Base-by-base conservation (phyloP, 2,888 invertebrate genomes). In the Mellilla xanthometata region DNA sequence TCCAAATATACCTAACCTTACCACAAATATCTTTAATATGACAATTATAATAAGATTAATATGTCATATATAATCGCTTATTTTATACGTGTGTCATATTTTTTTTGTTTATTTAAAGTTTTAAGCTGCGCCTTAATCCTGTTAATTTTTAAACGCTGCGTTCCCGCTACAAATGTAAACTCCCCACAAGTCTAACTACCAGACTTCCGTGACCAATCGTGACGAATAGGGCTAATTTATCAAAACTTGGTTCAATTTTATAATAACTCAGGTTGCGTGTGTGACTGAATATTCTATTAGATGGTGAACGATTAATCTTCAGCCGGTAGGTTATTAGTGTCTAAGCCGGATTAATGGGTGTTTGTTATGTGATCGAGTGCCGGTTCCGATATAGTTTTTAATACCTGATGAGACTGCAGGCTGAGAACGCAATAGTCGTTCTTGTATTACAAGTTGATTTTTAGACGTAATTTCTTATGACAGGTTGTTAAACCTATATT, bases 231-330 rank as follows among this genome's bases (percentile, higher is more conserved):
- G 67, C 78, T 80, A 81, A 87, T 88, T 83, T 85, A 87, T 88
- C 84, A 86, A 78, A 76, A 62, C 66, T 61, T 71, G 77, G 79
- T 81, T 84, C 85, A 86, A 84, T 86, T 87, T 84, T 82, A 83
- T 81, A 84, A 80, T 79, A 80, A 79, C 78, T 76, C 74, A 78
- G 78, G 80, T 83, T 81, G 82, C 83, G 81, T 85, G 83, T 82
- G 81, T 81, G 81, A 86, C 83, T 81, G 81, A 80, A 82, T 85
- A 86, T 87, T 87, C 86, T 88, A 85, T 86, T 85, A 82, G 76
- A 61, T 60, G 60, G 70, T 70, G 60, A 62, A 68, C 82, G 71
- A 86, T 86, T 84, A 84, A 88, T 88, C 84, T 86, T 81, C 70
- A 57, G 61, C 54, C 56, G 56, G 58, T 69, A 65, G 63, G 76